A percentile compares a stretch with the other conserved stretches of the same genome.
Conservation (phyloP, 2,113 vertebrate genomes). For the Oreochromis tanganicae region DNA sequence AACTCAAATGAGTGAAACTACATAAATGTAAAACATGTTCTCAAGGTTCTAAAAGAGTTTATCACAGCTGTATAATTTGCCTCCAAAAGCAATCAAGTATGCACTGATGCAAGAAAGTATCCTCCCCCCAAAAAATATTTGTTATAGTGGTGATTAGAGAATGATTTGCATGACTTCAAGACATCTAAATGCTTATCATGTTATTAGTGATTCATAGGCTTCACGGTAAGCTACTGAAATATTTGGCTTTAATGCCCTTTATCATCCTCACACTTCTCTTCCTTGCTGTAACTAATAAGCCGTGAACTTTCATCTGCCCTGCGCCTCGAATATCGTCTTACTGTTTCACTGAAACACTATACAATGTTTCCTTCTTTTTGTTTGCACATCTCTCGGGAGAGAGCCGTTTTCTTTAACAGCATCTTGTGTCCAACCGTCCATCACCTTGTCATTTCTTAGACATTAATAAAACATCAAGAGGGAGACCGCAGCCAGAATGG, state of each 20-base stretch:
- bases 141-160: background rate
- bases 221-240: background rate
- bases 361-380: constrained; percentile 12
- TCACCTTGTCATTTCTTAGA: constrained; percentile 39
- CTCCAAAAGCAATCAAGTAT: background rate
- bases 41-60: background rate
- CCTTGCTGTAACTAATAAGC: constrained; percentile 1
- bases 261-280: background rate
- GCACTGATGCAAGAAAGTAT: background rate
- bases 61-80: background rate
- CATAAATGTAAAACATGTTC: background rate
- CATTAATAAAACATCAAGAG: constrained; percentile 24
- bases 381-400: background rate
- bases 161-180: background rate
- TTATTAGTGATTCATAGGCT: background rate
- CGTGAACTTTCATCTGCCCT: background rate
- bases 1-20: background rate
- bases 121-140: background rate
- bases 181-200: background rate
- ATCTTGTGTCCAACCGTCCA: background rate
- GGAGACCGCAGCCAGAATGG: background rate
- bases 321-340: background rate
- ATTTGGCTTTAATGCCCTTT: background rate
- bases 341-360: constrained; percentile 3
- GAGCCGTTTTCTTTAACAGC: background rate